Percentiles rank a stretch among this genome's conserved stretches.
phyloP scores from a whole-genome alignment of 2,113 vertebrate genomes.

The Aleadryas rufinucha region DNA sequence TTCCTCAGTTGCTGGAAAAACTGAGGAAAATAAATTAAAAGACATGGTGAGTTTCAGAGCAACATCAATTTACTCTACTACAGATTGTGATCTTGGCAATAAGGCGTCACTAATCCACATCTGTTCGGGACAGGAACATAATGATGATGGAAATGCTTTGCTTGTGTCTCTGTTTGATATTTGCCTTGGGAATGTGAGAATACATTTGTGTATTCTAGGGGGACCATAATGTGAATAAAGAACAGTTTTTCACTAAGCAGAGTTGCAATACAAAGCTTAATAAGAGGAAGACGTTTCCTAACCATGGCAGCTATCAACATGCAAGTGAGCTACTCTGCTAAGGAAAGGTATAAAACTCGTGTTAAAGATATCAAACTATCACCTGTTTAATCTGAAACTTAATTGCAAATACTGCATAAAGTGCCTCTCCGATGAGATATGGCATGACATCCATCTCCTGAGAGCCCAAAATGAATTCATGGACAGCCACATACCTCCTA shows the following conservation, averaged over 20 bases:
- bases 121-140: slow-evolving; percentile 30
- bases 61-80: slow-evolving; percentile 6
- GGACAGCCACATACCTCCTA: background rate
- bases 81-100: slow-evolving; percentile 33
- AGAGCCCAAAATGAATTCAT: background rate
- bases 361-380: background rate
- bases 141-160: slow-evolving; percentile 40
- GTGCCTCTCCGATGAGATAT: background rate
- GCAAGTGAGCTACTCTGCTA: background rate
- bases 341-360: background rate
- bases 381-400: background rate
- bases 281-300: background rate
- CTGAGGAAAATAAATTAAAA: background rate
- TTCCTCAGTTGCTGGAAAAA: background rate
- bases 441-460: background rate
- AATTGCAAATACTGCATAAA: background rate
- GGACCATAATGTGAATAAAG: background rate
- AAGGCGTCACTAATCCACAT: slow-evolving; percentile 50
- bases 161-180: slow-evolving; percentile 24
- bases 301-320: background rate
- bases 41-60: background rate
- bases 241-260: background rate
- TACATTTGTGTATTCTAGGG: background rate
- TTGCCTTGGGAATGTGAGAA: slow-evolving; percentile 32
- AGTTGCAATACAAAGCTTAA: background rate